phyloP scores from a whole-genome alignment of 2,888 invertebrate species.

The Chaetogeoica ovagalla region DNA sequence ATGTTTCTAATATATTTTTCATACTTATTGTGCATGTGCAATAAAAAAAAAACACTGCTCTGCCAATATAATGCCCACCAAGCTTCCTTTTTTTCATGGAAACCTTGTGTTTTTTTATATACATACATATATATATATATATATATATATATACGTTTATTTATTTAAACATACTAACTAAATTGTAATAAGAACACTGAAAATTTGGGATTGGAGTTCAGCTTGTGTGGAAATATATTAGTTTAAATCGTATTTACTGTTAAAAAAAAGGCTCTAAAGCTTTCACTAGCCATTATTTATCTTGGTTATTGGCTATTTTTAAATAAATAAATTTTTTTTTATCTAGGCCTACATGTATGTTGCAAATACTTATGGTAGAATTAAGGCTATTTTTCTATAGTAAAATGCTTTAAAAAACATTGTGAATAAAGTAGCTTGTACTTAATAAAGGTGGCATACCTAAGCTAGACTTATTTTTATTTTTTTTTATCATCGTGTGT shows the following conservation, averaged over 20 bases:
- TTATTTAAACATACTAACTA: slow-evolving; percentile 52
- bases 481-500: slow-evolving; percentile 52
- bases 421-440: slow-evolving; percentile 53
- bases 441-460: slow-evolving; percentile 53
- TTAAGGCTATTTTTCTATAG: slow-evolving; percentile 53
- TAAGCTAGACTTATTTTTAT: slow-evolving; percentile 53
- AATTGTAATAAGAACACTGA: slow-evolving; percentile 50
- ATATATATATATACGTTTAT: slow-evolving; percentile 33
- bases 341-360: slow-evolving; percentile 52
- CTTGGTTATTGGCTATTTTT: slow-evolving; percentile 52
- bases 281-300: slow-evolving; percentile 53
- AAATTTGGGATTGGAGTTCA: slow-evolving; percentile 53
- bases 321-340: slow-evolving; percentile 49
- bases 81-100: slow-evolving; percentile 51
- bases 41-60: slow-evolving; percentile 52
- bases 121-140: not conserved
- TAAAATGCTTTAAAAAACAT: slow-evolving; percentile 51
- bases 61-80: slow-evolving; percentile 53
- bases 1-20: slow-evolving; percentile 53
- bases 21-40: slow-evolving; percentile 53
- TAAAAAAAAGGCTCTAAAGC: slow-evolving; percentile 52
- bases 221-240: slow-evolving; percentile 53
- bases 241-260: slow-evolving; percentile 49
- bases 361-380: slow-evolving; percentile 53
- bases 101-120: slow-evolving; percentile 48